Base-by-base conservation (phyloP, 2,888 invertebrate species). In the Amphipyra tragopoginis region DNA sequence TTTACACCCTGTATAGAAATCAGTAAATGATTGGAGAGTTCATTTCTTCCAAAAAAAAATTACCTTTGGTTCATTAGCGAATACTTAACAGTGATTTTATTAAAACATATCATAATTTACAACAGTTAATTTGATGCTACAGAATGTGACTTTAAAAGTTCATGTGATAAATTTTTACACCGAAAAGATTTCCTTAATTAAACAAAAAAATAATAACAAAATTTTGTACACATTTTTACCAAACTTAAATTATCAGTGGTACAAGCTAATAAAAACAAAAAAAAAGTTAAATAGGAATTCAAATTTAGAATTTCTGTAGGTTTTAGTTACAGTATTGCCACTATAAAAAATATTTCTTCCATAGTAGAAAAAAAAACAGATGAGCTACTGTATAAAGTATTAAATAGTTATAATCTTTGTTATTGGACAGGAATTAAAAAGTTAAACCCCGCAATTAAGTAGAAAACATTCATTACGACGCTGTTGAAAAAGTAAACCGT, bases 21-120 rank as follows among this genome's bases (percentile, higher is more conserved):
- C n/a, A 53, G n/a, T 43, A 50, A 45, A 40, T 29, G 2, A 38
- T 38, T 11, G 4, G 1, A n/a, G n/a, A n/a, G 10, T n/a, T 38
- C n/a, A 11, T 38, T 10, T 11, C 36, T 13, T 59, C 26, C 8
- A n/a, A 29, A 7, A 47, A 26, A 15, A 13, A 7, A 14, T 2
- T 7, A 29, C 29, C 2, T 7, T 29, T 65, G 26, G 57, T 66
- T 58, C 44, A 43, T 39, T 38, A 15, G 34, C 7, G 56, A 54
- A 54, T 52, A 54, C 5, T 29, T 2, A 29, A 29, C 5, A 29
- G 63, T 74, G 75, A 76, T 76, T 58, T 49, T 64, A 69, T 47
- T 47, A 43, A 62, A 71, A 77, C 78, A 77, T 76, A 76, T 77
- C 76, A 75, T 55, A 29, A 48, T 14, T 44, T 10, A 34, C 14